Percentiles rank a stretch among this genome's conserved stretches.
phyloP scores from a whole-genome alignment of 2,113 vertebrate species.

The Cynoglossus semilaevis region DNA sequence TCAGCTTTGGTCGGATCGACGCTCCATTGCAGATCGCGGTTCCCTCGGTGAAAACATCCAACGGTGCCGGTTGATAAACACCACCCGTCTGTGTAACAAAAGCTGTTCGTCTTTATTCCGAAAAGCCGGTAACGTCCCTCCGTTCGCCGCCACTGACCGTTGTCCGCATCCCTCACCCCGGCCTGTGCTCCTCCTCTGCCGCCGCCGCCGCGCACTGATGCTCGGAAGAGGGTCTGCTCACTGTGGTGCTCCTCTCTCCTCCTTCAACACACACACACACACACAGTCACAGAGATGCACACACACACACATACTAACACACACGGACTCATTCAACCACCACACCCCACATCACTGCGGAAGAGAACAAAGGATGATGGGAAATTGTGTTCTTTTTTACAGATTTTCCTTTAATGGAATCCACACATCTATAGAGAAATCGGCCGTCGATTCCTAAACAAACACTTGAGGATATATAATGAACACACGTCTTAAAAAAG shows the following conservation, averaged over 20 bases:
- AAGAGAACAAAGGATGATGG: conserved; percentile 55
- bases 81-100: conserved; percentile 7
- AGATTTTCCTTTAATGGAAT: too few relatives aligned
- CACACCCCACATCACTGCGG: conserved; percentile 75
- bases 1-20: conserved; percentile 47
- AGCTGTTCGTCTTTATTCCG: background rate
- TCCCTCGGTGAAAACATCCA: conserved; percentile 23
- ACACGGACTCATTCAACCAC: conserved; percentile 51
- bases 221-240: conserved; percentile 29
- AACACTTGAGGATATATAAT: too few relatives aligned
- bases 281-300: conserved; percentile 10
- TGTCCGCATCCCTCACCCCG: conserved; percentile 35
- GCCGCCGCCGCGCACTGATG: conserved; percentile 46
- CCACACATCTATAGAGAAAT: too few relatives aligned
- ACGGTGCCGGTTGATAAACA: conserved; percentile 6
- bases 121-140: conserved; percentile 11
- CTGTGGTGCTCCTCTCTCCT: too few relatives aligned
- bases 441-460: too few relatives aligned
- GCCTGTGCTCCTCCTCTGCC: background rate
- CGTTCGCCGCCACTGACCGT: conserved; percentile 14
- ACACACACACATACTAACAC: conserved; percentile 13
- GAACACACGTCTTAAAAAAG: too few relatives aligned
- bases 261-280: conserved; percentile 7
- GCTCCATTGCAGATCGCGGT: conserved; percentile 48
- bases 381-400: conserved; percentile 60